Evolutionary conservation across 92 coral and sea anemone genomes (phyloP).

Genomic region (Epizoanthus ramosus): DNA sequence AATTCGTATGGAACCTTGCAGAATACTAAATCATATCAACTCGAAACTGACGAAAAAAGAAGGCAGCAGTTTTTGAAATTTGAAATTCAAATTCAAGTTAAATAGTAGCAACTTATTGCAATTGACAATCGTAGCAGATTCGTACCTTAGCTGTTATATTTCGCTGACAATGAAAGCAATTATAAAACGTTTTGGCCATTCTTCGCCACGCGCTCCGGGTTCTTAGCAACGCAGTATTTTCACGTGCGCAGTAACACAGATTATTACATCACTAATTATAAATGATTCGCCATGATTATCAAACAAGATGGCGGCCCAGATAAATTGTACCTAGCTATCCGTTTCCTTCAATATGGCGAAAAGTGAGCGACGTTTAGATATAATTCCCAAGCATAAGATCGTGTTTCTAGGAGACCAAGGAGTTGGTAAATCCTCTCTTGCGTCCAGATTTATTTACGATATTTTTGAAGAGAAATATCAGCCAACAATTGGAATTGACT

Average conservation of each 20-base stretch:
- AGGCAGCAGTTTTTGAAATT: not conserved
- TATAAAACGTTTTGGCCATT: conserved; percentile 21
- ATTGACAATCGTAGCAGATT: not conserved
- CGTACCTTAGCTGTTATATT: not conserved
- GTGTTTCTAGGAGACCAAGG: conserved; percentile 96
- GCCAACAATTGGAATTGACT: conserved; percentile 95
- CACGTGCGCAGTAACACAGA: not conserved
- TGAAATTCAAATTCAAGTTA: conserved; percentile 6
- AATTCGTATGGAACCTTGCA: too few species aligned
- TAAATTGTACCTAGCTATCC: not conserved
- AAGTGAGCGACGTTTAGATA: not conserved
- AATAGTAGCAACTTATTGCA: not conserved
- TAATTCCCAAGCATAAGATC: conserved; percentile 70
- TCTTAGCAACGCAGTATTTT: conserved; percentile 8
- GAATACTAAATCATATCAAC: too few species aligned
- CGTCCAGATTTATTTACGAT: conserved; percentile 79
- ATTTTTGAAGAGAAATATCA: conserved; percentile 85
- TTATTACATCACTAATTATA: conserved; percentile 35
- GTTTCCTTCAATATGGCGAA: conserved; percentile 17
- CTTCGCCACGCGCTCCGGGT: conserved; percentile 9
- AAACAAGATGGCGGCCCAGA: conserved; percentile 9
- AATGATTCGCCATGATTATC: not conserved
- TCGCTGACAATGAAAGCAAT: not conserved
- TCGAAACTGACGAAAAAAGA: too few species aligned
- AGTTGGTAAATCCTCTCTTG: conserved; percentile 95